Conservation (phyloP, 2,113 vertebrate species). For the Promerops cafer region DNA sequence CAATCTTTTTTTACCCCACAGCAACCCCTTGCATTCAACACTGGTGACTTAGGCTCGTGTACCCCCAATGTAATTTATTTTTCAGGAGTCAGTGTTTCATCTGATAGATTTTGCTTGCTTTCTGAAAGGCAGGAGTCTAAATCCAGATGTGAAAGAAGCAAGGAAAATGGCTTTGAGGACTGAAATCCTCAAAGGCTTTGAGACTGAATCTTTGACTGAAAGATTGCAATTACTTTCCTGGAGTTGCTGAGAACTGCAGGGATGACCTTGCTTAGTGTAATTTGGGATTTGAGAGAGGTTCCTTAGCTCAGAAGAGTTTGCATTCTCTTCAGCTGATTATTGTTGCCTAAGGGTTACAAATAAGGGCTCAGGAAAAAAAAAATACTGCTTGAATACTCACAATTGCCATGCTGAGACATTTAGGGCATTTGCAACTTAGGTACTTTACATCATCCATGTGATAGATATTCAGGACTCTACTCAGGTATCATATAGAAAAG, state of each 20-base stretch:
- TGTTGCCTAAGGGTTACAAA: background rate
- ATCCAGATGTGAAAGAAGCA: background rate
- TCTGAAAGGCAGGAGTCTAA: background rate
- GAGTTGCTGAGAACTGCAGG: background rate
- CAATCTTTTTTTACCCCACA: background rate
- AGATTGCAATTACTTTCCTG: background rate
- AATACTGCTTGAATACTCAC: background rate
- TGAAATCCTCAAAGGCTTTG: background rate
- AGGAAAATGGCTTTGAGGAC: background rate
- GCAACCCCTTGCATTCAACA: background rate
- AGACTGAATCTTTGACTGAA: background rate
- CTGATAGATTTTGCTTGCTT: background rate
- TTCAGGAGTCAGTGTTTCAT: background rate
- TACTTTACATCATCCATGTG: background rate
- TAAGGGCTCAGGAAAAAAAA: background rate
- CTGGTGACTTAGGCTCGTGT: background rate
- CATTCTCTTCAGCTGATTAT: background rate
- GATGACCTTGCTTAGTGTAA: background rate
- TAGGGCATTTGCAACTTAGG: background rate
- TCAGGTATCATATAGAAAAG: background rate
- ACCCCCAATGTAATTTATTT: background rate
- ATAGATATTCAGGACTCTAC: background rate
- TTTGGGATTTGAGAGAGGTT: background rate
- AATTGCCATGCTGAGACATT: background rate
- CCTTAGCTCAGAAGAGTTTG: background rate